Percentiles rank a stretch among this genome's conserved stretches.
Conservation (phyloP, 1,140 invertebrate species). For the Himalopsyche phryganea region DNA sequence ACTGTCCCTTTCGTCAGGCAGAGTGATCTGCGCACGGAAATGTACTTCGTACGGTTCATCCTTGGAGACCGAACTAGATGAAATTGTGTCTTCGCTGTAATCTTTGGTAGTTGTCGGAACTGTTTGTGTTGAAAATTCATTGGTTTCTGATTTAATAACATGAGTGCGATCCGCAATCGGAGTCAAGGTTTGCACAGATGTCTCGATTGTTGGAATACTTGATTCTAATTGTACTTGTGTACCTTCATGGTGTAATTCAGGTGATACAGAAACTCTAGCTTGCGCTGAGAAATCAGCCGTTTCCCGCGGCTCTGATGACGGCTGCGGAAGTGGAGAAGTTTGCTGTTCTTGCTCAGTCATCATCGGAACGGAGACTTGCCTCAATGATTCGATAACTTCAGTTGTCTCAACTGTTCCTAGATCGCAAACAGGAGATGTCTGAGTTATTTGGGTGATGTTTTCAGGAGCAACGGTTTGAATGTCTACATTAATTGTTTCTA, state of each 20-base stretch:
- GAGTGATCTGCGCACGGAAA: slow-evolving; percentile 57
- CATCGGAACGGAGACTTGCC: slow-evolving; percentile 47
- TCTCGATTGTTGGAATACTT: slow-evolving; percentile 35
- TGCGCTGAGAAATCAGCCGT: slow-evolving; percentile 41
- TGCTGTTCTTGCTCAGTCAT: slow-evolving; percentile 43
- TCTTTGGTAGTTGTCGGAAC: slow-evolving; percentile 39
- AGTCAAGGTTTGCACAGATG: slow-evolving; percentile 32
- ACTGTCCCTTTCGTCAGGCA: slow-evolving; percentile 49
- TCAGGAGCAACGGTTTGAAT: slow-evolving; percentile 50
- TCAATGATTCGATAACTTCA: slow-evolving; percentile 47
- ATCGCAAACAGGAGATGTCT: slow-evolving; percentile 38
- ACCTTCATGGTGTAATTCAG: slow-evolving; percentile 23
- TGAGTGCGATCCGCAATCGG: slow-evolving; percentile 23
- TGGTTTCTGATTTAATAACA: slow-evolving; percentile 37
- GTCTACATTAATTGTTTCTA: slow-evolving; percentile 43
- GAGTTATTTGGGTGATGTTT: slow-evolving; percentile 44
- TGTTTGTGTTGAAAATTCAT: slow-evolving; percentile 48
- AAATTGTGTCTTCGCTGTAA: slow-evolving; percentile 31
- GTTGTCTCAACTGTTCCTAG: slow-evolving; percentile 32
- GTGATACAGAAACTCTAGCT: slow-evolving; percentile 37
- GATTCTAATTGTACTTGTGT: slow-evolving; percentile 35
- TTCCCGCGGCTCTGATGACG: slow-evolving; percentile 35
- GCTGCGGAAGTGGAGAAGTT: slow-evolving; percentile 38
- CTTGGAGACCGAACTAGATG: slow-evolving; percentile 48
- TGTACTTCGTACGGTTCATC: slow-evolving; percentile 63